Evolutionary conservation across 2,888 invertebrate species (phyloP), one percentile per base, ranked within the genome.

Genomic region (Limenitis camilla): DNA sequence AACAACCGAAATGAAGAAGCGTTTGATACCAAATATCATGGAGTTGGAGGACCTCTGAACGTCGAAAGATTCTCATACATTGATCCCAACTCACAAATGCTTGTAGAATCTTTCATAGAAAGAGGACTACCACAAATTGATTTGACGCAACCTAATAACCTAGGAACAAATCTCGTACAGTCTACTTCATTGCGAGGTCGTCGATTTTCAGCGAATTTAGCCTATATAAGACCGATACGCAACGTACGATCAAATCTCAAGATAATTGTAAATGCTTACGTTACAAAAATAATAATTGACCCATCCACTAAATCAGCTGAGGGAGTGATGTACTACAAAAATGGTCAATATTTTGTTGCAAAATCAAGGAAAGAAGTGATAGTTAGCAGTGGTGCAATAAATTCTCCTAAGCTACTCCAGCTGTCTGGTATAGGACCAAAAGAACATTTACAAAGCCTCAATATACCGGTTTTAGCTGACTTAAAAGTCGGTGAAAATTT

Each of bases 401-500:
- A 91, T 62, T 90, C 91, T 1, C 91, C 92, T 1, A 89, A 91
- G 69, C 59, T 92, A 2, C 70, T 92, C 1, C 91, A 91, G 91
- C 64, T 91, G 7, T 92, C 92, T 46, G 92, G 92, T 2, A 81
- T 94, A 27, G 93, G 93, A 5, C 91, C 91, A 0, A 81, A 80
- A 58, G 74, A 85, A 33, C 88, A 91, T 58, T 73, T 92, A 27
- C 65, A 79, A 53, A 72, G 72, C 53, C 66, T 89, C 8, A 76
- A 82, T 33, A 91, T 92, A 49, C 78, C 87, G 4, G 87, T 92
- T 0, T 70, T 93, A 4, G 81, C 89, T 42, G 89, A 94, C 74
- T 78, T 93, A 47, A 90, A 90, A 40, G 94, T 94, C 0, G 94
- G 94, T 0, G 79, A 88, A 59, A 94, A 94, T 72, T 79, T 94